phyloP scores from a whole-genome alignment of 2,888 invertebrate genomes.

The Folsomia candida region DNA sequence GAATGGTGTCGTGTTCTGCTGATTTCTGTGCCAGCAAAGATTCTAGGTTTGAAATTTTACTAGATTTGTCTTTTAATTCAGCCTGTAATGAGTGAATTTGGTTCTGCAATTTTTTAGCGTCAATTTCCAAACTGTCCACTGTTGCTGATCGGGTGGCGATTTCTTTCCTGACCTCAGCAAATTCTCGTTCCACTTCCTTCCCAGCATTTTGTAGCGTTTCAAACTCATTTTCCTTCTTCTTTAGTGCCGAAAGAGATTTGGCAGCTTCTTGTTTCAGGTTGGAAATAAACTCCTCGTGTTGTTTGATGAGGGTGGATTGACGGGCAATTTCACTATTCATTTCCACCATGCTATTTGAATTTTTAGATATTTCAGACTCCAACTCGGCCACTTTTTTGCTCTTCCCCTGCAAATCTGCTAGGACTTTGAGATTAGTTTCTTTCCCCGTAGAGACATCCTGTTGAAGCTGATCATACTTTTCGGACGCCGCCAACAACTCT shows the following conservation, averaged over 20 bases:
- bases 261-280: background rate
- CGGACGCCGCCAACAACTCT: background rate
- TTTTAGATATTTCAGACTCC: background rate
- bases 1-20: background rate
- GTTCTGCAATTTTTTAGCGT: background rate
- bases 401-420: background rate
- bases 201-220: background rate
- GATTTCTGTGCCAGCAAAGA: background rate
- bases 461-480: background rate
- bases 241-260: background rate
- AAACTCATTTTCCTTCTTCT: background rate
- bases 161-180: background rate
- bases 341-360: background rate
- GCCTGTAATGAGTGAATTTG: background rate
- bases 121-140: background rate
- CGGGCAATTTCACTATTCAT: background rate
- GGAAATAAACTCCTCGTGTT: background rate
- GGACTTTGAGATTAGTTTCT: background rate
- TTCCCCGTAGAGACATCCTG: background rate
- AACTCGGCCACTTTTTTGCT: background rate
- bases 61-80: slow-evolving; percentile 8
- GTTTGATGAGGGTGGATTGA: background rate
- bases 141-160: background rate
- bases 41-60: background rate
- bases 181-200: background rate